Percentiles rank a stretch among this genome's conserved stretches.
phyloP scores from a whole-genome alignment of 1,140 invertebrate species.

The Aphelinus atriplicis region DNA sequence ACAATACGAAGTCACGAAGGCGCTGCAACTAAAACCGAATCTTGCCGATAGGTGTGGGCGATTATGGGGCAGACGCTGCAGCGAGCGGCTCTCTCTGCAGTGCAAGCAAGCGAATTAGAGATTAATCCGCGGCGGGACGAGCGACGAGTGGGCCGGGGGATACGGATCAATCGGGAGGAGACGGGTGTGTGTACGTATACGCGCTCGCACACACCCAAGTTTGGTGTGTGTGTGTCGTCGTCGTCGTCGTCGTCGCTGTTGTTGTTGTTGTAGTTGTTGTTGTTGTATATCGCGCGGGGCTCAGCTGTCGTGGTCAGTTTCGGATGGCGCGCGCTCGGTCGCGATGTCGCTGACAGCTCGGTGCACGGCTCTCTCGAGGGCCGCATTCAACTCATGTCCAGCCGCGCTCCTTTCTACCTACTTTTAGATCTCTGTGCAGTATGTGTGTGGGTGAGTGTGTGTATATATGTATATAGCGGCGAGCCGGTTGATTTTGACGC shows the following conservation, averaged over 20 bases:
- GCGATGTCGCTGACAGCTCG: conserved; percentile 64
- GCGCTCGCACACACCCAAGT: too few species aligned
- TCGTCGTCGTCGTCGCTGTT: conserved; percentile 52
- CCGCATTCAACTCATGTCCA: conserved; percentile 65
- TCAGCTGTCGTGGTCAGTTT: conserved; percentile 65
- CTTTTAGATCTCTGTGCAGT: conserved; percentile 46
- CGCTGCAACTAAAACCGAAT: too few species aligned
- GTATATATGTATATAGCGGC: too few species aligned
- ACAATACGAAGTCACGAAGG: too few species aligned
- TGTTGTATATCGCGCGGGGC: conserved; percentile 42
- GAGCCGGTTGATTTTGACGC: too few species aligned
- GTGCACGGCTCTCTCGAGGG: conserved; percentile 49
- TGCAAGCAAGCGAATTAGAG: too few species aligned
- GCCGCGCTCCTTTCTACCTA: conserved; percentile 64
- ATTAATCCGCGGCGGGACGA: too few species aligned
- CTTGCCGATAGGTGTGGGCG: too few species aligned
- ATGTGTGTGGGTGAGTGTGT: too few species aligned
- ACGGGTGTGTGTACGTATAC: too few species aligned
- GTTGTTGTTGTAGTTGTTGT: background rate
- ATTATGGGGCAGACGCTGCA: too few species aligned
- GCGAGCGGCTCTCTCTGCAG: too few species aligned
- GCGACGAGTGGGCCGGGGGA: conserved; percentile 56
- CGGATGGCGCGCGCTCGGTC: conserved; percentile 48
- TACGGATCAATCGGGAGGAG: conserved; percentile 64
- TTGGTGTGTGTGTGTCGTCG: conserved; percentile 57